Evolutionary conservation across 2,888 invertebrate species (phyloP), one percentile per base, ranked within the genome.

Genomic region (Nomada fabriciana): DNA sequence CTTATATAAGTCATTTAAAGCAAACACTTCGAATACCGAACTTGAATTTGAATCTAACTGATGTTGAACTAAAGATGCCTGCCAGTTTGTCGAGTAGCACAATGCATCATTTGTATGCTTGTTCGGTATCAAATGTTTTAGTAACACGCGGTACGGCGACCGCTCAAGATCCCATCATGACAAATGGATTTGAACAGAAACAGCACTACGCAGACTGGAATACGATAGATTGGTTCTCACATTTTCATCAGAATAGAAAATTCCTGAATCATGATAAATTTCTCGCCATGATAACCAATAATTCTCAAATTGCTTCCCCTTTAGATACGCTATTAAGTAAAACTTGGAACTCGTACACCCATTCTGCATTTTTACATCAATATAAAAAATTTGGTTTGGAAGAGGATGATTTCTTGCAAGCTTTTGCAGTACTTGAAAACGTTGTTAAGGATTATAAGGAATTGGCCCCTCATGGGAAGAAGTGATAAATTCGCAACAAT

Each of bases 311-410:
- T 71, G 89, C 92, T 83, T 81, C 89, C 36, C 90, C 94, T 7
- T 84, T 95, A 29, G 93, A 95, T 75, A 71, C 61, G 2, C 90
- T 94, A 47, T 88, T 94, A 36, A 92, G 92, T 10, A 94, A 94
- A 86, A 94, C 95, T 3, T 95, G 94, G 95, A 94, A 91, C 73
- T 91, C 94, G 74, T 95, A 94, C 87, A 91, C 92, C 2, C 93
- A 94, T 88, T 93, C 93, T 50, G 95, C 95, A 11, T 95, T 94
- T 90, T 88, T 95, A 53, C 95, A 95, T 91, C 95, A 95, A 78
- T 95, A 95, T 86, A 93, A 93, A 82, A 94, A 94, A 80, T 94
- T 92, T 88, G 94, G 94, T 52, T 88, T 95, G 53, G 94, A 94
- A 80, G 94, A 95, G 57, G 92, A 94, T 55, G 94, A 94, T 82